Base-by-base conservation (phyloP, 64 coral and sea anemone species). In the Montipora cactus region DNA sequence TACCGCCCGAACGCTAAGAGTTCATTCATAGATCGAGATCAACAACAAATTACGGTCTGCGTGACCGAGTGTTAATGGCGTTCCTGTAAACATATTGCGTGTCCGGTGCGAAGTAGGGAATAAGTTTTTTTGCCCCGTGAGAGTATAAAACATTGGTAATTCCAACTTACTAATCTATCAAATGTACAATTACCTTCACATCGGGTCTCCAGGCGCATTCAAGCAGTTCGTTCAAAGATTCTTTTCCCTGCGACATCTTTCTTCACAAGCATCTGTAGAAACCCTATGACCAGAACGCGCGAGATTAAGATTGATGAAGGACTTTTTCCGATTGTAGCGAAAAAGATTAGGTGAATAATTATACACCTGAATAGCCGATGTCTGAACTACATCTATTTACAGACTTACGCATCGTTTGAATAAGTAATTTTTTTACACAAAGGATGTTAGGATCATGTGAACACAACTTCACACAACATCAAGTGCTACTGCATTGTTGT, bases 381-480 rank as follows among this genome's bases (percentile, higher is more conserved):
- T n/a, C 82, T n/a, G 20, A 62, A 71, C 44, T 86, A 57, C 53
- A 57, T 57, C 53, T 57, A 44, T 71, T 86, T 86, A 23, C 71
- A 23, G 66, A 37, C 82, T 7, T 86, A 86, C 44, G 82, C 82
- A 86, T 86, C 45, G 82, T 86, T 86, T 86, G 82, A 70, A 86
- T 86, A 86, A 52, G 71, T 86, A 49, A 86, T 50, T 72, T 44
- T 37, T 86, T 7, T 3, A 15, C 61, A 86, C 82, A 86, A 86
- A 70, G 18, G 66, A 20, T 78, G 45, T 47, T 4, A 46, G 66
- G 19, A 84, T 72, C 16, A 72, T 10, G 49, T 66, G 46, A 51
- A 13, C 44, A 86, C 47, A 21, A 20, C 82, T 86, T 71, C 82
- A 13, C 66, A 48, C 57, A 19, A 84, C 8, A 16, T 59, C 64